These are phyloP conservation scores for Prorops nasuta DNA, from an alignment of 1,140 invertebrate genomes.

Conservation along the genomic window DNA sequence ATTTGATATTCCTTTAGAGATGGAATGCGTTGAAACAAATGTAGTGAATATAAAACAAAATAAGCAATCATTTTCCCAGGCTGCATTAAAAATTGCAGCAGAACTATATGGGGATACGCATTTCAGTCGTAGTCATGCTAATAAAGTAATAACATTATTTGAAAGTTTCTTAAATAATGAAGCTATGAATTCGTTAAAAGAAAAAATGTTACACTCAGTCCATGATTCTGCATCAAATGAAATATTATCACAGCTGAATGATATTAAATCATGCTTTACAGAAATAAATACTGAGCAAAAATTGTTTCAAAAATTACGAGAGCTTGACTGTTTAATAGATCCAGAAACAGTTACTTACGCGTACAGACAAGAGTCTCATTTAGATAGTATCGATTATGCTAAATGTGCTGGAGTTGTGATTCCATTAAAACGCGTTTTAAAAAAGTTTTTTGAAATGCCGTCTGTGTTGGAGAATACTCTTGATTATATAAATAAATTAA, in stretches of 20 bases:
- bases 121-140: background rate
- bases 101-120: background rate
- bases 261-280: background rate
- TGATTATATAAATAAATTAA: constrained; percentile 11
- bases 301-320: background rate
- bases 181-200: background rate
- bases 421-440: constrained; percentile 12
- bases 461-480: constrained; percentile 13
- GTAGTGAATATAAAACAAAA: too few species aligned
- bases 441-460: constrained; percentile 18
- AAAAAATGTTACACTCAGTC: background rate
- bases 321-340: constrained; percentile 5
- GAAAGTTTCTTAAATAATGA: background rate
- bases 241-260: background rate
- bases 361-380: background rate
- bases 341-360: constrained; percentile 5
- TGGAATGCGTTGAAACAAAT: too few species aligned
- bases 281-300: background rate
- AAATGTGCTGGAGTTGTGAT: constrained; percentile 7
- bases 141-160: background rate
- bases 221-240: background rate
- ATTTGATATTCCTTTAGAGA: too few species aligned
- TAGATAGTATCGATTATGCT: background rate
- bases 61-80: background rate
- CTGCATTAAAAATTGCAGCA: background rate